Evolutionary conservation across 2,797 vertebrate species (phyloP), one percentile per base, ranked within the genome.

Genomic region (Myotis myotis): DNA sequence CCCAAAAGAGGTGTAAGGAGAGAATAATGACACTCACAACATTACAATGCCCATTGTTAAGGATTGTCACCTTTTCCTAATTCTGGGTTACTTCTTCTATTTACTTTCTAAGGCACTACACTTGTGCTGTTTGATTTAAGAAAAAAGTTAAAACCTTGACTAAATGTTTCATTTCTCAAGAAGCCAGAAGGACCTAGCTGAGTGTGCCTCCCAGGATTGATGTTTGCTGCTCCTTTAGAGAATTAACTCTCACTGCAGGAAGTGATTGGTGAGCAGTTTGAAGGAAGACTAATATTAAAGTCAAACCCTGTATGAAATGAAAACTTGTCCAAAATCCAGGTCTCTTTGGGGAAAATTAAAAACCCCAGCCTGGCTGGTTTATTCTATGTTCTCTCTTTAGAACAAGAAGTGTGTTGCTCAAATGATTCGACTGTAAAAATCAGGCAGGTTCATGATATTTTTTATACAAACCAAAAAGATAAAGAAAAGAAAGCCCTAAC

Each of bases 81-180:
- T 89, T 51, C 41, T 62, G 25, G 5, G 13, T 91, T 83, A 72
- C 49, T 81, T 95, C 20, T 72, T 51, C 57, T 55, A 70, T 75
- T 96, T 94, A 23, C 47, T 83, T 88, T 88, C 71, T 36, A 78
- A 90, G 55, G 28, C 20, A 81, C 23, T 44, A 25, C 10, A 72
- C 80, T 41, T 87, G 25, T 55, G 36, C 28, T 72, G 62, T 84
- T 89, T 96, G 28, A 72, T 80, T 89, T 92, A 87, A 79, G 22
- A 86, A 91, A 93, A 83, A 84, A 72, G 57, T 60, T 79, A 79
- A 62, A 75, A 44, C 3, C 55, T n/a, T 75, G 23, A 68, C 13
- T 84, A 85, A 87, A 87, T 92, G 51, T 88, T 96, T 96, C n/a
- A 94, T 93, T 96, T 90, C 19, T 82, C 94, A 96, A 95, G 47